These are phyloP conservation scores for Oscheius onirici DNA, from an alignment of 2,888 invertebrate genomes.

Conservation along the genomic window DNA sequence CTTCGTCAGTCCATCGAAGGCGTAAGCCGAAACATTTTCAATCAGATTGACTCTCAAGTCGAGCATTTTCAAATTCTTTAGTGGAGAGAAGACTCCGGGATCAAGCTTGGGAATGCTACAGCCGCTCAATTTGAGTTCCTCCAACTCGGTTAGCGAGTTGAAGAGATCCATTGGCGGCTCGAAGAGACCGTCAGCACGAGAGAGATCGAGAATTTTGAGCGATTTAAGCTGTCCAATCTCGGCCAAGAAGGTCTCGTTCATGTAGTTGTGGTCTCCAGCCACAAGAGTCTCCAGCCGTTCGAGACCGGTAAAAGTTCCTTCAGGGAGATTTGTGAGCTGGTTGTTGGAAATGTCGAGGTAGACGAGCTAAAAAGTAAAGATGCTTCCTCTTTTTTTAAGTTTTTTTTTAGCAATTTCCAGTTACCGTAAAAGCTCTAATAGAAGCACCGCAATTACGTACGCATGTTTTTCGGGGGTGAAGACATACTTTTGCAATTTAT, in stretches of 20 bases:
- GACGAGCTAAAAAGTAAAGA: conserved; percentile 76
- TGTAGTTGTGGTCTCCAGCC: conserved; percentile 84
- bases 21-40: conserved; percentile 81
- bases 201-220: conserved; percentile 73
- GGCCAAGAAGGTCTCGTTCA: conserved; percentile 83
- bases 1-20: conserved; percentile 85
- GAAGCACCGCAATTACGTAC: neutral
- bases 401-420: neutral
- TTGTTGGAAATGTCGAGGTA: conserved; percentile 88
- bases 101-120: conserved; percentile 75
- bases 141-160: conserved; percentile 68
- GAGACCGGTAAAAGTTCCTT: conserved; percentile 86
- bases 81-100: conserved; percentile 85
- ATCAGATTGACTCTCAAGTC: conserved; percentile 86
- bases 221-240: conserved; percentile 87
- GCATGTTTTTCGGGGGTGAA: neutral
- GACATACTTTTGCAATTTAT: neutral
- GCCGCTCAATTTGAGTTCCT: conserved; percentile 74
- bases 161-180: conserved; percentile 47
- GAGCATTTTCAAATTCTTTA: conserved; percentile 81
- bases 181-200: conserved; percentile 65
- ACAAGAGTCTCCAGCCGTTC: conserved; percentile 79
- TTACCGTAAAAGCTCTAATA: no score
- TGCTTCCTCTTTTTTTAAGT: no score
- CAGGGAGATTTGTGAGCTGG: conserved; percentile 84